Evolutionary conservation across 2,888 invertebrate genomes (phyloP).

Genomic region (Phrixothrix hirtus): DNA sequence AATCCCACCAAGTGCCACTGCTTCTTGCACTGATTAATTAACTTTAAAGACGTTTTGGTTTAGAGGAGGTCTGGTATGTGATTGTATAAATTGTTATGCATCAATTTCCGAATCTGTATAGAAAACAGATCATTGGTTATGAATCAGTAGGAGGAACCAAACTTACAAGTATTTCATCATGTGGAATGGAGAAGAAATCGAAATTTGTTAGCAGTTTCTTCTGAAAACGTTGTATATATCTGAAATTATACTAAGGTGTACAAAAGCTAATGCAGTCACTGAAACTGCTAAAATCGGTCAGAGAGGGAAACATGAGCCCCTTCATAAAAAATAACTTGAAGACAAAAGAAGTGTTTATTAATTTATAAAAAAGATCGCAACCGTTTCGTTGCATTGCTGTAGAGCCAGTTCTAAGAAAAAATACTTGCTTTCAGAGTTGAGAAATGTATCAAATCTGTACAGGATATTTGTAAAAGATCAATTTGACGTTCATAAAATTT

Average conservation of each 20-base stretch:
- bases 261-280: constrained; percentile 1
- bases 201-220: too few species aligned
- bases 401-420: background rate
- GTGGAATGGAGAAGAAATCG: too few species aligned
- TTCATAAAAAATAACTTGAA: constrained; percentile 3
- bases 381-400: constrained; percentile 8
- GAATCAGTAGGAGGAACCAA: too few species aligned
- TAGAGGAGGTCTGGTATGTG: too few species aligned
- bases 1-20: too few species aligned
- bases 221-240: constrained; percentile 8
- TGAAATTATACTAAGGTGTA: constrained; percentile 1
- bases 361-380: constrained; percentile 3
- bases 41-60: too few species aligned
- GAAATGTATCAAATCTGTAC: constrained; percentile 5
- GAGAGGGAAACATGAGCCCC: constrained; percentile 1
- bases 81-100: too few species aligned
- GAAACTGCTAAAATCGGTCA: constrained; percentile 4
- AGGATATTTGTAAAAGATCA: constrained; percentile 4
- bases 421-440: too few species aligned
- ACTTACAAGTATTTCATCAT: too few species aligned
- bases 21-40: too few species aligned
- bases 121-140: too few species aligned
- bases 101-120: too few species aligned
- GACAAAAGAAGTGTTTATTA: background rate
- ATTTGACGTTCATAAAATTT: background rate